Conservation (phyloP, 1,140 invertebrate genomes). For the Medauroidea extradentata region DNA sequence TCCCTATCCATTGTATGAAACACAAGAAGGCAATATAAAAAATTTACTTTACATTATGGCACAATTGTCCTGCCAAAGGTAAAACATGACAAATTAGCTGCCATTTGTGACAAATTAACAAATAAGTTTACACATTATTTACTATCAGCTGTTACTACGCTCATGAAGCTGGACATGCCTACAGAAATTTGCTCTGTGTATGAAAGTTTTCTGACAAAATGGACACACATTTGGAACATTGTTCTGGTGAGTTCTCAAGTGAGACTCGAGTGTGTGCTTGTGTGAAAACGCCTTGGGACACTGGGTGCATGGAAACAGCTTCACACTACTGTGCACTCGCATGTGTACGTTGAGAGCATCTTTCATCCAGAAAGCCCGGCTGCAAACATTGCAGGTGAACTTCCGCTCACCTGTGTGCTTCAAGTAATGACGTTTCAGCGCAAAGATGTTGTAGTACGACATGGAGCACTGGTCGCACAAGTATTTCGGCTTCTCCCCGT, state of each 20-base stretch:
- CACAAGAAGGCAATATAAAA: no score
- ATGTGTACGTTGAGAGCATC: conserved; percentile 5
- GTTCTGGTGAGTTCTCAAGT: neutral
- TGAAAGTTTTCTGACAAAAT: conserved; percentile 8
- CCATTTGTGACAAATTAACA: no score
- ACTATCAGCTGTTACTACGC: neutral
- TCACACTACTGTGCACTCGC: conserved; percentile 4
- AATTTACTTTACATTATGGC: no score
- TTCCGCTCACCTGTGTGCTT: conserved; percentile 73
- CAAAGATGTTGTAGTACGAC: conserved; percentile 13
- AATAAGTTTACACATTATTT: no score
- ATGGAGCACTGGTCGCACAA: conserved; percentile 10
- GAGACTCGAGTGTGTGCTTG: conserved; percentile 8
- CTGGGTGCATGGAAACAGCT: conserved; percentile 5
- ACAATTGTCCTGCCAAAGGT: no score
- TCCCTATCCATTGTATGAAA: no score
- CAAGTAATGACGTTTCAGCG: conserved; percentile 12
- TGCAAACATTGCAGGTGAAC: conserved; percentile 70
- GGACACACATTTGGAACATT: neutral
- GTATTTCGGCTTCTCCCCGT: conserved; percentile 8
- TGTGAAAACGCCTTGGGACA: conserved; percentile 6
- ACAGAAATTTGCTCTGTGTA: conserved; percentile 6
- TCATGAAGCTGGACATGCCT: conserved; percentile 7
- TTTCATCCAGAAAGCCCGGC: conserved; percentile 46
- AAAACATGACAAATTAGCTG: no score